Conservation (phyloP, 2,888 invertebrate species). For the Mythimna pallens region DNA sequence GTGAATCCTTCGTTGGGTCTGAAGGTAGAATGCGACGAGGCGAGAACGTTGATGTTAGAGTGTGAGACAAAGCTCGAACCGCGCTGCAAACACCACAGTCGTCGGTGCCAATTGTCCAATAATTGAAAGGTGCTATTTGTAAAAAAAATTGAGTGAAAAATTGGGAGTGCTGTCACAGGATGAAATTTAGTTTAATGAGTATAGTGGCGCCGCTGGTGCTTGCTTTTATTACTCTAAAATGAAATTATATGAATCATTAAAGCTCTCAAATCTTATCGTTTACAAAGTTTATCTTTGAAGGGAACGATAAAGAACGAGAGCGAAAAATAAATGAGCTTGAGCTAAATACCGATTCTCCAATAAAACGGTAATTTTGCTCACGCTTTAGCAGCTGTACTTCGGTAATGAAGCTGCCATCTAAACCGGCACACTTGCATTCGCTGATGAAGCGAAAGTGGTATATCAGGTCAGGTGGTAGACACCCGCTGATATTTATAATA, state of each 20-base stretch:
- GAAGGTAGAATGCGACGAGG: slow-evolving; percentile 69
- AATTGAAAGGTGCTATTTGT: slow-evolving; percentile 55
- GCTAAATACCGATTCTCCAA: slow-evolving; percentile 26
- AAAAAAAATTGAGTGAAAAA: too few species aligned
- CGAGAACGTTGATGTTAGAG: slow-evolving; percentile 70
- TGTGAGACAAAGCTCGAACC: slow-evolving; percentile 65
- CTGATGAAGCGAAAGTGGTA: slow-evolving; percentile 75
- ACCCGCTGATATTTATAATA: slow-evolving; percentile 47
- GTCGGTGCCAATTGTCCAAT: slow-evolving; percentile 57
- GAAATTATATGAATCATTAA: slow-evolving; percentile 40
- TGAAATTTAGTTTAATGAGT: slow-evolving; percentile 57
- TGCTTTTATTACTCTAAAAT: slow-evolving; percentile 40
- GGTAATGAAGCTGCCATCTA: slow-evolving; percentile 55
- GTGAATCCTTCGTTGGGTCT: slow-evolving; percentile 77
- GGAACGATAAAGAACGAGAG: slow-evolving; percentile 25
- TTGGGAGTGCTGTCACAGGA: slow-evolving; percentile 41
- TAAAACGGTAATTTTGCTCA: slow-evolving; percentile 22
- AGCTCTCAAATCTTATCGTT: slow-evolving; percentile 31
- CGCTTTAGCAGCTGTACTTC: slow-evolving; percentile 10
- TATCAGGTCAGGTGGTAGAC: slow-evolving; percentile 63
- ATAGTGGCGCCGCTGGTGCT: slow-evolving; percentile 39
- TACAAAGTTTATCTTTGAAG: slow-evolving; percentile 27
- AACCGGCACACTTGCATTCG: slow-evolving; percentile 66
- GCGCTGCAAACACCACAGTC: slow-evolving; percentile 41
- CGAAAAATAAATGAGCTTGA: slow-evolving; percentile 15